These are phyloP conservation scores for Monarcha castaneiventris DNA, from an alignment of 2,113 vertebrate species.

Conservation along the genomic window DNA sequence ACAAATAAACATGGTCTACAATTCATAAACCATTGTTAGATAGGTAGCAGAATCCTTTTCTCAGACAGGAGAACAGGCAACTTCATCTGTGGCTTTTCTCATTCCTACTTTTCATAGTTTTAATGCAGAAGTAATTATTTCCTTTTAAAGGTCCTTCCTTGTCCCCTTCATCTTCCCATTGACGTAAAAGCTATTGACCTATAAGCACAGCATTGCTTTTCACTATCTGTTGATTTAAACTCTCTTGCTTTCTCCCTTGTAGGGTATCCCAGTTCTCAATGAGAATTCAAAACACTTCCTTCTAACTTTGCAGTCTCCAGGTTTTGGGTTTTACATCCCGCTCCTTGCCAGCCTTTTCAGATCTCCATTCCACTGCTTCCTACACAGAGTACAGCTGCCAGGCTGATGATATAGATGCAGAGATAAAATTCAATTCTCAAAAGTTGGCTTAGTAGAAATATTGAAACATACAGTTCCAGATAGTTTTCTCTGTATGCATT, in stretches of 20 bases:
- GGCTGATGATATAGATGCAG: conserved; percentile 25
- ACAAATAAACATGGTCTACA: neutral
- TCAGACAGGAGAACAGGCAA: neutral
- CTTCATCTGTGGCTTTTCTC: neutral
- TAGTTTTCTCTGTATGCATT: neutral
- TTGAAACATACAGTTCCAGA: neutral
- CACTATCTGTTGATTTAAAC: neutral
- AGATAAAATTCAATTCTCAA: conserved; percentile 1
- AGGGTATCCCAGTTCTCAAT: neutral
- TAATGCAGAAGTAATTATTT: neutral
- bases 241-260: neutral
- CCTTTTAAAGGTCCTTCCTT: neutral
- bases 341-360: conserved; percentile 27
- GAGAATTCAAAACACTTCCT: neutral
- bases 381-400: conserved; percentile 48
- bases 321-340: neutral
- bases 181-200: neutral
- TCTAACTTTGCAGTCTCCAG: neutral
- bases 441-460: neutral
- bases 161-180: neutral
- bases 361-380: conserved; percentile 34
- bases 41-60: neutral
- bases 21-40: neutral
- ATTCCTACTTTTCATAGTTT: neutral
- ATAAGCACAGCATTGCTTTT: neutral